Evolutionary conservation across 2,113 vertebrate species (phyloP).

Genomic region (Paradoxurus hermaphroditus): DNA sequence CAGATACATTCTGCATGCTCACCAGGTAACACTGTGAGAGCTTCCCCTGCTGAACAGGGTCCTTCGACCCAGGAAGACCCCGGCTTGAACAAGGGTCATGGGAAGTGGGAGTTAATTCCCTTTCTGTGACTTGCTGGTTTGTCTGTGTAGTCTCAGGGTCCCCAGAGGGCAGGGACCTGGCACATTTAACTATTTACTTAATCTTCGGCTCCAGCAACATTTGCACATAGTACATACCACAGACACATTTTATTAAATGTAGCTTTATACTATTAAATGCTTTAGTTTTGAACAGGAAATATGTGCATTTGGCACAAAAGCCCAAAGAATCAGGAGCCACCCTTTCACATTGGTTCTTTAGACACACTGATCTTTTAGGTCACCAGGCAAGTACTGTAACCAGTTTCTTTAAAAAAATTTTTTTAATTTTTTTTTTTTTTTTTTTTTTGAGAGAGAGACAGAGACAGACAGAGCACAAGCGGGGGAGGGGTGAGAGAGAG

Average conservation of each 20-base stretch:
- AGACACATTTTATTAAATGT: not conserved
- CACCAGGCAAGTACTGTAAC: not conserved
- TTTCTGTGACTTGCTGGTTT: not conserved
- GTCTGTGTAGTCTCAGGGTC: not conserved
- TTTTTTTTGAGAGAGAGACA: no score
- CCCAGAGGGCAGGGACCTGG: not conserved
- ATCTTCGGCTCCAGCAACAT: not conserved
- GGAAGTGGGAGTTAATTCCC: not conserved
- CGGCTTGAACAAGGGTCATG: not conserved
- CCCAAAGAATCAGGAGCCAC: not conserved
- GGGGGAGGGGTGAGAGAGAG: no score
- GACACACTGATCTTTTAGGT: not conserved
- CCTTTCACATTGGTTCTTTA: not conserved
- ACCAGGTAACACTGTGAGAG: not conserved
- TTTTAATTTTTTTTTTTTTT: no score
- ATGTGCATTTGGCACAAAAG: not conserved
- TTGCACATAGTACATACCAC: not conserved
- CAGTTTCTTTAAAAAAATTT: not conserved
- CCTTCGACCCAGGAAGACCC: not conserved
- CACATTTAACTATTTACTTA: not conserved
- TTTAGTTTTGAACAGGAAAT: slow-evolving; percentile 11
- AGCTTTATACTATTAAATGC: not conserved
- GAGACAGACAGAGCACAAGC: no score
- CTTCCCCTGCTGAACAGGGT: not conserved
- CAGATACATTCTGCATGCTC: not conserved